Percentiles rank a stretch among this genome's conserved stretches.
Evolutionary conservation across 2,888 invertebrate species (phyloP).

Genomic region (Agriotes lineatus): DNA sequence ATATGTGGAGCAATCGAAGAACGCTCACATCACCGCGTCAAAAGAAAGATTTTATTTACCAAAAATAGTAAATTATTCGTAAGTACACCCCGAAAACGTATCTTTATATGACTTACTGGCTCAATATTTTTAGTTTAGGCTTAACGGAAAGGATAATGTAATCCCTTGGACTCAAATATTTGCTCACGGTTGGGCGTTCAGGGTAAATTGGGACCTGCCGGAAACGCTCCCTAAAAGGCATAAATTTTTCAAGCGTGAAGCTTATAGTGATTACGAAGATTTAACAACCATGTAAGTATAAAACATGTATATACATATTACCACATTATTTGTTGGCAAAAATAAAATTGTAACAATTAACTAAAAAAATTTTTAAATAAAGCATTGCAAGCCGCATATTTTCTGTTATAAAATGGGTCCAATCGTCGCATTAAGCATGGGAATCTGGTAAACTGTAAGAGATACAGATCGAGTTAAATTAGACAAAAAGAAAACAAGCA

Average conservation of each 20-base stretch:
- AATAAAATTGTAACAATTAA: too few species aligned
- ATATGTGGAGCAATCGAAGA: constrained; percentile 2
- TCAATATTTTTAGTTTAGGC: constrained; percentile 71
- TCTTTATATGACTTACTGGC: neutral
- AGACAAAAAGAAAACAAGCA: too few species aligned
- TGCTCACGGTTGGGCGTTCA: constrained; percentile 78
- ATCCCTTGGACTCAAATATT: constrained; percentile 76
- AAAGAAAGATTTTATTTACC: constrained; percentile 61
- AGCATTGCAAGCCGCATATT: too few species aligned
- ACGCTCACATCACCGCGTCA: constrained; percentile 54
- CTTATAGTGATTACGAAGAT: constrained; percentile 71
- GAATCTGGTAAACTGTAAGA: too few species aligned
- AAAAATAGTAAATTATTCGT: constrained; percentile 66
- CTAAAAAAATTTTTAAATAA: too few species aligned
- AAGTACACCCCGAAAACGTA: constrained; percentile 51
- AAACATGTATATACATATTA: too few species aligned
- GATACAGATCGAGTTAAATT: too few species aligned
- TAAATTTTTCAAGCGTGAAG: constrained; percentile 71
- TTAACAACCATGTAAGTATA: constrained; percentile 70
- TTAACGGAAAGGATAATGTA: constrained; percentile 79
- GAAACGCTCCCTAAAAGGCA: constrained; percentile 66
- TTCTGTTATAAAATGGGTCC: too few species aligned
- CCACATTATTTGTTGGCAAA: too few species aligned
- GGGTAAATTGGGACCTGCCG: constrained; percentile 77
- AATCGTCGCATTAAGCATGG: too few species aligned